Base-by-base conservation (phyloP, 2,888 invertebrate genomes). In the Watsonalla cultraria region DNA sequence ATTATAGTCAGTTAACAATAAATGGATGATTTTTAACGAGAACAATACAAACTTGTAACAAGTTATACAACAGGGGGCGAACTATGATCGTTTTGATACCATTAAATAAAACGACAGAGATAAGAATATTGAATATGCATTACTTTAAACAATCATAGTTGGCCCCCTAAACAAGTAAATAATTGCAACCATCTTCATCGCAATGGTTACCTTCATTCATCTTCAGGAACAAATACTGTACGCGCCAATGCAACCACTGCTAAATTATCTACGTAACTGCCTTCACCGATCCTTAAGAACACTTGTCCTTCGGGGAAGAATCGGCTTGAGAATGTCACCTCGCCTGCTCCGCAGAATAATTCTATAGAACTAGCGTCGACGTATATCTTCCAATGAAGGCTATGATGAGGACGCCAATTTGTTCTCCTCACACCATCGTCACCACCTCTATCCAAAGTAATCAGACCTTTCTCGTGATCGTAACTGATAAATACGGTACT, bases 281-380 rank as follows among this genome's bases (percentile, higher is more conserved):
- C 0, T 0, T 69, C 51, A 11, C 65, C 75, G 9, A 83, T 5
- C 7, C 68, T 65, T 0, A 82, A 57, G 5, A 34, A 60, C 2
- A 82, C 57, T 0, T 59, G 55, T 0, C 71, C 70, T 8, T 58
- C 45, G 0, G 80, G 81, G 64, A 84, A 88, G 54, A 68, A 80
- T 57, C 87, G 66, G 53, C 85, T 86, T 0, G 84, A 79, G 34
- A 87, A 77, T 0, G 83, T 82, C 0, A 74, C 72, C 53, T 83
- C 83, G n/a, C 86, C 87, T 0, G 68, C 55, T 0, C 81, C 84
- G 53, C 72, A 71, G 47, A 86, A 83, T 6, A 79, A 4, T 58
- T 88, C 87, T 8, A 86, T 64, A 2, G 84, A 84, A 68, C 87
- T 86, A 0, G 78, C 71, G 51, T 88, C 88, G 2, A 86, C 60